Base-by-base conservation (phyloP, 2,888 invertebrate genomes). In the Ornithoptera alexandrae region DNA sequence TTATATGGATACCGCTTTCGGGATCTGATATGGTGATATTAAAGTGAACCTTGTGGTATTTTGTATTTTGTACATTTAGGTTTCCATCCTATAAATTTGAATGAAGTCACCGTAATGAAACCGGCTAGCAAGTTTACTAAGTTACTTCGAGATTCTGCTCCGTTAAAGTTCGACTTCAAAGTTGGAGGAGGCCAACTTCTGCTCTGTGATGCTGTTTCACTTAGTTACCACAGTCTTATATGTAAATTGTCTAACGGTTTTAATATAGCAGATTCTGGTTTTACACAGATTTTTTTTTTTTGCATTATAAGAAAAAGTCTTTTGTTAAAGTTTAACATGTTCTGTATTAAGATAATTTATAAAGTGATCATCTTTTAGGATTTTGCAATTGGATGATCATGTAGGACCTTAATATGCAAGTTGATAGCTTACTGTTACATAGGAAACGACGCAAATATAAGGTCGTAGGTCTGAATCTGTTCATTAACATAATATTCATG, bases 1-100 rank as follows among this genome's bases (percentile, higher is more conserved):
- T 67, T 60, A 70, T 70, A 63, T 67, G 70, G 18, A 68, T 58
- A 24, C 62, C 7, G 58, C 12, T 68, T 50, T 42, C 62, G 22
- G 39, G 42, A 67, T 67, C 53, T 50, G 50, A 15, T 50, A 18
- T 50, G 17, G 50, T 50, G 50, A 18, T 50, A 15, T 17, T 15
- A 17, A 17, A 50, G 3, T 5, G 2, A 50, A 17, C 15, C 17
- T 50, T 17, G 3, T 50, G 50, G 17, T 18, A 2, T 50, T 50
- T 12, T 17, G 50, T 15, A 17, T 50, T 50, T 15, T 50, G 50
- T 17, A 3, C 5, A 17, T 15, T 50, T 50, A 15, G 18, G 1
- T 50, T 18, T 50, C 15, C 17, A 50, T 17, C 17, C 17, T 8
- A 46, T 15, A 46, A 10, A 50, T 42, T 65, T 65, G 42, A 58